Percentiles rank a stretch among this genome's conserved stretches.
These are phyloP conservation scores for Podargus strigoides DNA, from an alignment of 2,797 vertebrate genomes.

Conservation along the genomic window DNA sequence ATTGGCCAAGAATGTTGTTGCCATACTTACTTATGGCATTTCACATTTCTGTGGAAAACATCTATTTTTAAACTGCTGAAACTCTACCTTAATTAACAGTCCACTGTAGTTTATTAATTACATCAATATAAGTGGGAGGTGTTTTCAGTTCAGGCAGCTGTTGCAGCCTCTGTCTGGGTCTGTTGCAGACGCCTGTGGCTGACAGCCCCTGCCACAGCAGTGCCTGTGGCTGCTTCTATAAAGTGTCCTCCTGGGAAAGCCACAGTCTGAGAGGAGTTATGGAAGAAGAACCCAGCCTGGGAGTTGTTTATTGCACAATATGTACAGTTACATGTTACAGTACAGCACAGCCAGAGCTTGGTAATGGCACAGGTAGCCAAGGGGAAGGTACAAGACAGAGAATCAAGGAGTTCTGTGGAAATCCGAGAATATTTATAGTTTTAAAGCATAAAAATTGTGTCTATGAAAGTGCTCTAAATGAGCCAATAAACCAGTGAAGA, in stretches of 20 bases:
- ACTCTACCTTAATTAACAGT: neutral
- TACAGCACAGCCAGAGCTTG: neutral
- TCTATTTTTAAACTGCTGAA: neutral
- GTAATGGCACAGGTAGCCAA: neutral
- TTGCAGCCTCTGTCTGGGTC: neutral
- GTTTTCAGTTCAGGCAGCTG: neutral
- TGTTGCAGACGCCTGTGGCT: accelerated
- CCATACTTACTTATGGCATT: neutral
- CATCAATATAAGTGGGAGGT: neutral
- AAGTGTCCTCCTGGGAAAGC: neutral
- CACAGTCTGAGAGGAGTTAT: accelerated
- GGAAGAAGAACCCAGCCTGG: neutral
- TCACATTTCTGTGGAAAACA: neutral
- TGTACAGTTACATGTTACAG: neutral
- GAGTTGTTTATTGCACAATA: neutral
- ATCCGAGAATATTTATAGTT: neutral
- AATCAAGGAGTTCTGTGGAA: neutral
- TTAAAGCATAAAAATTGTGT: neutral
- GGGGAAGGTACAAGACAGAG: neutral
- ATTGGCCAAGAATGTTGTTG: constrained; percentile 3
- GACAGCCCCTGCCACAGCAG: accelerated
- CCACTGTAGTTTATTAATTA: neutral
- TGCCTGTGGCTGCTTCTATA: neutral
- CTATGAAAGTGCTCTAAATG: neutral
- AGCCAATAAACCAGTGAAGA: neutral